Evolutionary conservation across 2,888 invertebrate species (phyloP).

Genomic region (Leptarthrus brevirostris): DNA sequence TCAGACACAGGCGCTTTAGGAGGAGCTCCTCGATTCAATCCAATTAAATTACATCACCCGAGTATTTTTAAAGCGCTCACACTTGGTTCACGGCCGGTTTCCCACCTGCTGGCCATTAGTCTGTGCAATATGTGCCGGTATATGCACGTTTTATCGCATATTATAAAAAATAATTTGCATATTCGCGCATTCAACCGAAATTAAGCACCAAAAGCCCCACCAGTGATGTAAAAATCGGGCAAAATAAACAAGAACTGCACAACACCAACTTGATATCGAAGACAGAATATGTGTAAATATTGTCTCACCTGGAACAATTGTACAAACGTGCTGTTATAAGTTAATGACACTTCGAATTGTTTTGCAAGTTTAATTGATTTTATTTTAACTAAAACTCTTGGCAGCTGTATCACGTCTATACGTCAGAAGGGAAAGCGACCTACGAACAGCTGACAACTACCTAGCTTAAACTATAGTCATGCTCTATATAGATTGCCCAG

Average conservation of each 20-base stretch:
- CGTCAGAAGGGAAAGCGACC: conserved; percentile 28
- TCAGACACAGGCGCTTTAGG: background rate
- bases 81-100: conserved; percentile 18
- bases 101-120: background rate
- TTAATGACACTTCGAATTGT: background rate
- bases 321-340: too few species aligned
- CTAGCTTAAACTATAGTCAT: too few species aligned
- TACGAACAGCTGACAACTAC: conserved; percentile 6
- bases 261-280: too few species aligned
- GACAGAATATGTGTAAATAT: conserved; percentile 14
- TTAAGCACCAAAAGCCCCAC: too few species aligned
- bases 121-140: too few species aligned
- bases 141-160: too few species aligned
- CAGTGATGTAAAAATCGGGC: too few species aligned
- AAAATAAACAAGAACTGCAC: too few species aligned
- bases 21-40: background rate
- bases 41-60: conserved; percentile 9
- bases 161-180: too few species aligned
- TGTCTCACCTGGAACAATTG: conserved; percentile 25
- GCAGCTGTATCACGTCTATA: background rate
- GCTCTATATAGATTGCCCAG: too few species aligned
- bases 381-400: background rate
- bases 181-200: background rate
- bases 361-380: background rate
- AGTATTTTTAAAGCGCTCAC: conserved; percentile 16